Percentiles rank a stretch among this genome's conserved stretches.
Conservation (phyloP, 2,888 invertebrate genomes). For the Microctonus brassicae region DNA sequence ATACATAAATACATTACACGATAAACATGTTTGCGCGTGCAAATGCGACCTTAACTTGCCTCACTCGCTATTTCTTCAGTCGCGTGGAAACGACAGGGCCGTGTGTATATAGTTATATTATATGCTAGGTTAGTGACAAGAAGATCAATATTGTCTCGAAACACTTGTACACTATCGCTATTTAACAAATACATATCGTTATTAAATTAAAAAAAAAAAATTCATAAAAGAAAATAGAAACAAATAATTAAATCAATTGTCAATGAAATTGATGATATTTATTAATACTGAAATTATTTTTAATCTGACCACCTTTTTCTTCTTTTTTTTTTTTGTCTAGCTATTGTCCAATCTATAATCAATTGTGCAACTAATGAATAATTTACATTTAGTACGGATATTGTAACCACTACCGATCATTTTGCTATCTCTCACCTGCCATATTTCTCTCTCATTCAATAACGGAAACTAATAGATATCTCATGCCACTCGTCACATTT, state of each 20-base stretch:
- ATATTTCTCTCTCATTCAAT: slow-evolving; percentile 6
- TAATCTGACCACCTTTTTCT: too few relatives aligned
- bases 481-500: neutral
- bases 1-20: neutral
- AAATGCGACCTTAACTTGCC: slow-evolving; percentile 42
- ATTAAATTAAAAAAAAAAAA: neutral
- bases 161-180: neutral
- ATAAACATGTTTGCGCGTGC: slow-evolving; percentile 27
- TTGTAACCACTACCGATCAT: slow-evolving; percentile 6
- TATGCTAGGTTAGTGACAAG: slow-evolving; percentile 53
- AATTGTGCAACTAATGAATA: too few relatives aligned
- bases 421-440: slow-evolving; percentile 12
- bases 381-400: too few relatives aligned
- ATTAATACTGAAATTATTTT: neutral
- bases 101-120: slow-evolving; percentile 33
- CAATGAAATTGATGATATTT: too few relatives aligned
- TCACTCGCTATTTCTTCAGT: slow-evolving; percentile 25
- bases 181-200: neutral
- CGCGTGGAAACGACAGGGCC: slow-evolving; percentile 21
- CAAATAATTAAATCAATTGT: too few relatives aligned
- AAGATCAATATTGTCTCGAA: slow-evolving; percentile 56
- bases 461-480: slow-evolving; percentile 9
- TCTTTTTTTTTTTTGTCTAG: too few relatives aligned
- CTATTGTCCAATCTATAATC: too few relatives aligned
- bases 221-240: neutral